These are phyloP conservation scores for Clivina fossor DNA, from an alignment of 2,888 invertebrate species.

Conservation along the genomic window DNA sequence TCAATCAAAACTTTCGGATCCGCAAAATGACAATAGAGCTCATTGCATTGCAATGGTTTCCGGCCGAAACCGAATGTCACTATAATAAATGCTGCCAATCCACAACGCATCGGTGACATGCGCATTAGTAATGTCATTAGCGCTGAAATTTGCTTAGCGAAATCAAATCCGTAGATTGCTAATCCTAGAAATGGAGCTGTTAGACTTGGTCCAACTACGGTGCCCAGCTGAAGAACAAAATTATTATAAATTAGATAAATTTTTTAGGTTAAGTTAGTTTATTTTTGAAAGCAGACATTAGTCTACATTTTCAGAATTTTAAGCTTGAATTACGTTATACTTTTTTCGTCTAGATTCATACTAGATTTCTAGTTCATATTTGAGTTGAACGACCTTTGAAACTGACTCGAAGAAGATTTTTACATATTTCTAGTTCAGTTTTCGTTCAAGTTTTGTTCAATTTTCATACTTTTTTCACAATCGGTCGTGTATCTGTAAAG, in stretches of 20 bases:
- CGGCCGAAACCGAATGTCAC: conserved; percentile 66
- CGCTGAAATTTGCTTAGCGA: conserved; percentile 63
- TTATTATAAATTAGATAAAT: not conserved
- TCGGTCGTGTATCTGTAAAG: too few species aligned
- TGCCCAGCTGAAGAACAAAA: conserved; percentile 63
- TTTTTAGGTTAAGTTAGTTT: too few species aligned
- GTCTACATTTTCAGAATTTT: too few species aligned
- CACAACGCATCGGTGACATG: conserved; percentile 66
- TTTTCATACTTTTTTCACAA: too few species aligned
- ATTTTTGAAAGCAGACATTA: too few species aligned
- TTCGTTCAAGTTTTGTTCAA: too few species aligned
- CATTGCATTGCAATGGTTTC: conserved; percentile 59
- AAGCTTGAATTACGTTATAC: too few species aligned
- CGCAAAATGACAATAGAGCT: conserved; percentile 66
- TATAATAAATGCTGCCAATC: conserved; percentile 64
- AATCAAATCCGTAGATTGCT: conserved; percentile 71
- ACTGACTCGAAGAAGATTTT: too few species aligned
- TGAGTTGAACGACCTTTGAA: too few species aligned
- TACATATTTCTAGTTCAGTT: too few species aligned
- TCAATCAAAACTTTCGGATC: conserved; percentile 64
- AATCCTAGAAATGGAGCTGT: conserved; percentile 69
- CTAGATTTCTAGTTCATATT: too few species aligned
- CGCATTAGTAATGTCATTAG: conserved; percentile 65
- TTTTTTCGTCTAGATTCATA: too few species aligned
- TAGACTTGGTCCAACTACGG: conserved; percentile 65